Evolutionary conservation across 2,888 invertebrate species (phyloP).

Genomic region (Apeira syringaria): DNA sequence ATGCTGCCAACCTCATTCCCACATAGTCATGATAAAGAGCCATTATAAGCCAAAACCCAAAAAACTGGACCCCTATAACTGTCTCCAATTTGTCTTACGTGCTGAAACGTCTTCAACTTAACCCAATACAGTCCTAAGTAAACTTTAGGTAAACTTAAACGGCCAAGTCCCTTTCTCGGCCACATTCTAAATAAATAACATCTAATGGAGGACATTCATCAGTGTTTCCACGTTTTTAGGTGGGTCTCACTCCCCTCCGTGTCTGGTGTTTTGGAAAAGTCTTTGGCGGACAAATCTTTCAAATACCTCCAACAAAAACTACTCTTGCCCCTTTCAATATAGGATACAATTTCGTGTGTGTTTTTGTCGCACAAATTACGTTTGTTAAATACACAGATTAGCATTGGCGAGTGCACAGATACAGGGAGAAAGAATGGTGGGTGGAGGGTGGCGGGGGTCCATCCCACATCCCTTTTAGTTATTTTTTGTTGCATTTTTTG

Average conservation of each 20-base stretch:
- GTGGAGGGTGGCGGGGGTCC: conserved; percentile 58
- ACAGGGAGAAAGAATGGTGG: conserved; percentile 54
- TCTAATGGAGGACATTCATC: conserved; percentile 84
- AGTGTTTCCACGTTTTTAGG: conserved; percentile 83
- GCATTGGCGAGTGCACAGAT: conserved; percentile 78
- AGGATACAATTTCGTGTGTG: conserved; percentile 38
- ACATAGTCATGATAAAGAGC: conserved; percentile 67
- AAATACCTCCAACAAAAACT: conserved; percentile 29
- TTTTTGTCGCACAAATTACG: conserved; percentile 55
- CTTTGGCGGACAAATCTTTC: conserved; percentile 50
- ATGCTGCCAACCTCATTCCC: conserved; percentile 42
- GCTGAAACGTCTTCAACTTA: conserved; percentile 75
- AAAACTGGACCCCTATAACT: conserved; percentile 79
- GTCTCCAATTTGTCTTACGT: conserved; percentile 66
- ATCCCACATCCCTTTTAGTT: conserved; percentile 67
- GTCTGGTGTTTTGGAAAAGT: conserved; percentile 69
- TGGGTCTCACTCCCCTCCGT: conserved; percentile 72
- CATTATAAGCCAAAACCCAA: conserved; percentile 70
- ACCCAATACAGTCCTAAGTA: conserved; percentile 83
- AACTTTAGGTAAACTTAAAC: conserved; percentile 80
- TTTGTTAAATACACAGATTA: conserved; percentile 74
- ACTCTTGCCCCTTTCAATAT: conserved; percentile 29
- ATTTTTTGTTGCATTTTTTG: conserved; percentile 78
- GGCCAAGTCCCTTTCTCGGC: conserved; percentile 75
- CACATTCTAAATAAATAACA: conserved; percentile 85